phyloP scores from a whole-genome alignment of 1,140 invertebrate genomes.

The Cotesia glomerata region DNA sequence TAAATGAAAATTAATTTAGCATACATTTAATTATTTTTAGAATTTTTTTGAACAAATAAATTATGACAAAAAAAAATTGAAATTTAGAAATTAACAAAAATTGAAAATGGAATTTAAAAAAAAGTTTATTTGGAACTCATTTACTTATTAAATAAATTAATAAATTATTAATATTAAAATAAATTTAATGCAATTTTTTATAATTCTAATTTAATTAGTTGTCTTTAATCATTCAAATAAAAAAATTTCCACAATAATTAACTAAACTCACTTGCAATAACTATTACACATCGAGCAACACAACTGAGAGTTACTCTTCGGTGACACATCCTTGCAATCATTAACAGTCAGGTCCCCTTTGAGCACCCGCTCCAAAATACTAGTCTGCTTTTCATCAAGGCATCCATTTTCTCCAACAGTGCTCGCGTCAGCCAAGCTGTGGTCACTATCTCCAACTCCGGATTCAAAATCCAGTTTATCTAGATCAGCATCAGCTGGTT shows the following conservation, averaged over 20 bases:
- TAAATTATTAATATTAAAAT: neutral
- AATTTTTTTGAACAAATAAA: no score
- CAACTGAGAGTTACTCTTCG: conserved; percentile 44
- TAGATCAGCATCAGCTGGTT: conserved; percentile 25
- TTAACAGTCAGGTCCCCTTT: conserved; percentile 49
- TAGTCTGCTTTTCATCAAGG: conserved; percentile 33
- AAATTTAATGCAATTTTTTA: no score
- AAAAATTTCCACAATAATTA: no score
- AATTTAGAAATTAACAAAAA: neutral
- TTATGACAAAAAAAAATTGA: no score
- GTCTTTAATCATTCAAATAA: no score
- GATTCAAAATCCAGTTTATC: neutral
- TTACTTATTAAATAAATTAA: neutral
- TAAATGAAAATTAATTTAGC: no score
- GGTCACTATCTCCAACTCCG: neutral
- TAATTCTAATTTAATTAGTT: no score
- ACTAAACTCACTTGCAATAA: conserved; percentile 46
- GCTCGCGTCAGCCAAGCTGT: conserved; percentile 12
- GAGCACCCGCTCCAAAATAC: conserved; percentile 51
- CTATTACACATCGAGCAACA: conserved; percentile 53
- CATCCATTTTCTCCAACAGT: conserved; percentile 11
- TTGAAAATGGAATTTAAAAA: no score
- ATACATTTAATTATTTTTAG: no score
- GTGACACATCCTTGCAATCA: conserved; percentile 43
- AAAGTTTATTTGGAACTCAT: no score